Evolutionary conservation across 2,888 invertebrate genomes (phyloP), one percentile per base, ranked within the genome.

Genomic region (Dromius quadrimaculatus): DNA sequence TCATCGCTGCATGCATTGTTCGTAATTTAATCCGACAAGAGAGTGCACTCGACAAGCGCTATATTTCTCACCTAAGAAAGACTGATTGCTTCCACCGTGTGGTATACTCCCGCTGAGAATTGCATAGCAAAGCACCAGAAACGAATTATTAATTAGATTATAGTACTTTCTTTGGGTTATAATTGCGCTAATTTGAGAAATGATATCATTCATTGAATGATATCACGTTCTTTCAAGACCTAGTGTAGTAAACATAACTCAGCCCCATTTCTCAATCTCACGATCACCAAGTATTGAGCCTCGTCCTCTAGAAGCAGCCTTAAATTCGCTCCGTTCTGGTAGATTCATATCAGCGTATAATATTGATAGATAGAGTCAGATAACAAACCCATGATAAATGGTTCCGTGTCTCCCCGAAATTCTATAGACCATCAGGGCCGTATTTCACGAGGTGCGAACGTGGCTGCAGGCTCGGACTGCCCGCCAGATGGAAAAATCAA

Each of bases 371-470:
- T 75, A 75, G 75, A 75, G 71, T 63, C 71, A 71, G 75, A 75
- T 75, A 75, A 74, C 73, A 74, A 70, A 70, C 73, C 72, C 73
- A 74, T 75, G 76, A 76, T 75, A 76, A 76, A 76, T 76, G 76
- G 74, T 71, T 63, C 66, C 72, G 72, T 75, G 76, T 75, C 70
- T 70, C 75, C 74, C 74, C 74, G 72, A 76, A 75, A 74, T 74
- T 75, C 74, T 73, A 73, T 74, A 72, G 72, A 72, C 73, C 73
- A 71, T 73, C 65, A 64, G 62, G 72, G 72, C 74, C 75, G 74
- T 76, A 74, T 75, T 74, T 75, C 75, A 75, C 74, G 73, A 74
- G 76, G 75, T 73, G 76, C 73, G 74, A 75, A 76, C 75, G 47
- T 28, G 59, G 32, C 43, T 59, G 2, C 68, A 68, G 68, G 59